Percentiles rank a stretch among this genome's conserved stretches.
These are phyloP conservation scores for Cyrtorhinus lividipennis DNA, from an alignment of 1,140 invertebrate species.

Conservation along the genomic window DNA sequence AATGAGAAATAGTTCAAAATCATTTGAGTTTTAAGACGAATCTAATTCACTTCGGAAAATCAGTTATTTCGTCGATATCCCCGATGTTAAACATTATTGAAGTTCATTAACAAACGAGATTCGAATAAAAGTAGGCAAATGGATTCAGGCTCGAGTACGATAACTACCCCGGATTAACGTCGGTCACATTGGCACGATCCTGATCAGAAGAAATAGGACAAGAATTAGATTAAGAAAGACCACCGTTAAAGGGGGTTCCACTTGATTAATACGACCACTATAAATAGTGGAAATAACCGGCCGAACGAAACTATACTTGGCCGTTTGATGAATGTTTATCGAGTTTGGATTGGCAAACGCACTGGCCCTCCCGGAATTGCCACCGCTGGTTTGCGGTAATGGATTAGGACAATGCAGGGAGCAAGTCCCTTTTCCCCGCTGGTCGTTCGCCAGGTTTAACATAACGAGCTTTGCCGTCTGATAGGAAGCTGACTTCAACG, in stretches of 20 bases:
- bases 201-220: no score
- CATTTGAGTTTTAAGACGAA: no score
- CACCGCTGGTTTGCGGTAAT: background rate
- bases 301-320: background rate
- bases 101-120: no score
- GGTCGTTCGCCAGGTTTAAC: background rate
- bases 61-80: no score
- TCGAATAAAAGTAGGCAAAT: no score
- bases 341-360: background rate
- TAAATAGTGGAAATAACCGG: background rate
- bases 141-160: no score
- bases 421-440: background rate
- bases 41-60: no score
- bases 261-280: slow-evolving; percentile 2
- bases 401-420: background rate
- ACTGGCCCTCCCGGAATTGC: background rate
- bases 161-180: no score
- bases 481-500: no score
- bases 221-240: background rate
- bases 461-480: background rate
- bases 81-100: no score
- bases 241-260: background rate
- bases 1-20: no score
- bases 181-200: no score
- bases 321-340: background rate